Evolutionary conservation across 2,113 vertebrate species (phyloP).

Genomic region (Poecile atricapillus): DNA sequence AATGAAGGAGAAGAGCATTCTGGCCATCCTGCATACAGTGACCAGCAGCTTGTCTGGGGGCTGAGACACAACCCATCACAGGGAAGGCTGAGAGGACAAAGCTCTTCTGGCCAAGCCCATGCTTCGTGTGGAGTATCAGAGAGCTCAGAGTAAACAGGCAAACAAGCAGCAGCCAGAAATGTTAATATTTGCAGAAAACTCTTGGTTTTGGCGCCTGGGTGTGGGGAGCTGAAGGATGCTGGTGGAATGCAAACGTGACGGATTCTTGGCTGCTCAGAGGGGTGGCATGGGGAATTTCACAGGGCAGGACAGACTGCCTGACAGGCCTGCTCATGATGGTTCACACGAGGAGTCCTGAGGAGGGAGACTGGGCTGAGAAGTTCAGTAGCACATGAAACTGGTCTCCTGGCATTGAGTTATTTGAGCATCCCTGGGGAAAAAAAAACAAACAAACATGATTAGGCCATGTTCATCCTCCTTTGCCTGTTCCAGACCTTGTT

Average conservation of each 20-base stretch:
- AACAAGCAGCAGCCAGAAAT: neutral
- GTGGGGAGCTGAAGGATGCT: neutral
- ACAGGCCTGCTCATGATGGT: neutral
- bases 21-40: fast-evolving
- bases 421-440: neutral
- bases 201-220: neutral
- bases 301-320: neutral
- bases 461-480: neutral
- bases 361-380: neutral
- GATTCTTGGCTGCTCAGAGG: neutral
- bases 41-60: neutral
- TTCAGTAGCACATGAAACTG: neutral
- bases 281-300: slow-evolving; percentile 19
- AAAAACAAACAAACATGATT: neutral
- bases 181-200: slow-evolving; percentile 43
- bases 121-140: neutral
- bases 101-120: neutral
- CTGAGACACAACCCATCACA: neutral
- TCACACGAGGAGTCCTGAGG: neutral
- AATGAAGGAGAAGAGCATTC: neutral
- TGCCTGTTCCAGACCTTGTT: neutral
- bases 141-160: neutral
- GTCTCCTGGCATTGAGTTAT: neutral
- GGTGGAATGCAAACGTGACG: neutral
- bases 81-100: neutral